Evolutionary conservation across 2,797 vertebrate genomes (phyloP).

Genomic region (Parauchenoglanis punctatus): DNA sequence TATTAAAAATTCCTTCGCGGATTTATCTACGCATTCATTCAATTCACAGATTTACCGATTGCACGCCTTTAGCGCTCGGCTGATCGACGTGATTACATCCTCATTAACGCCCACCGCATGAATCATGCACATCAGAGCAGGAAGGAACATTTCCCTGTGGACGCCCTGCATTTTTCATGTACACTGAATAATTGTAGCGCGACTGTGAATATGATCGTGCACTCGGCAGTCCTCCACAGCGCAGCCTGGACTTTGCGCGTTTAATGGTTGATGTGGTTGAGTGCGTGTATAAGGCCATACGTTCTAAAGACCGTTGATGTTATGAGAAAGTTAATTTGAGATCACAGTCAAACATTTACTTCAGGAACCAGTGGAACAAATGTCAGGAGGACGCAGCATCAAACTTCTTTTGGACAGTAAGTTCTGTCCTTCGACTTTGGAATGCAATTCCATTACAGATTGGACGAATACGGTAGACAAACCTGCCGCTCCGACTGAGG

Average conservation of each 20-base stretch:
- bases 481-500: neutral
- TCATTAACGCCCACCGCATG: neutral
- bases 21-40: neutral
- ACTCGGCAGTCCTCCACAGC: no score
- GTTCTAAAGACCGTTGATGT: no score
- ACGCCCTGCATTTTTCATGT: neutral
- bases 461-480: neutral
- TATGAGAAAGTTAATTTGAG: neutral
- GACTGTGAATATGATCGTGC: no score
- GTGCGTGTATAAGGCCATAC: no score
- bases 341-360: neutral
- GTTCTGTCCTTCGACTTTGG: neutral
- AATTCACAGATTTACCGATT: neutral
- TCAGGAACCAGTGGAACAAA: neutral
- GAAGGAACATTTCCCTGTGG: neutral
- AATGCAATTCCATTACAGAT: no score
- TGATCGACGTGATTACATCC: neutral
- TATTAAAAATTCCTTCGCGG: neutral
- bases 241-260: slow-evolving; percentile 10
- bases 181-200: neutral
- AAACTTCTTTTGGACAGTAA: neutral
- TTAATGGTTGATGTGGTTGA: slow-evolving; percentile 3
- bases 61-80: neutral
- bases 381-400: neutral
- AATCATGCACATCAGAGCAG: neutral